Percentiles rank a stretch among this genome's conserved stretches.
phyloP scores from a whole-genome alignment of 1,140 invertebrate species.

The Drosophila mauritiana region DNA sequence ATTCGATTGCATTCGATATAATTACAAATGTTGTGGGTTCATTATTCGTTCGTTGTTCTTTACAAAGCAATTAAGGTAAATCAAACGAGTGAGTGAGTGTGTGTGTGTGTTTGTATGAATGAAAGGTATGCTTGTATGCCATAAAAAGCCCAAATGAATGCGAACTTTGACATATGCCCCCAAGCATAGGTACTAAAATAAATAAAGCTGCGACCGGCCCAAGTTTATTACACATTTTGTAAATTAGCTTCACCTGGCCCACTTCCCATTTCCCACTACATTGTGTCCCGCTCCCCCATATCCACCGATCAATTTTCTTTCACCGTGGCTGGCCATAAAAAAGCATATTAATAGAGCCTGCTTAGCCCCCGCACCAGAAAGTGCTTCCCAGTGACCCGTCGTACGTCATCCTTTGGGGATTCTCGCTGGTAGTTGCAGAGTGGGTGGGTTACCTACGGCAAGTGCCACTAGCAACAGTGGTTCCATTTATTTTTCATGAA shows the following conservation, averaged over 20 bases:
- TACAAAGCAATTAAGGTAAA: conserved; percentile 33
- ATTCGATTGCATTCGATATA: conserved; percentile 61
- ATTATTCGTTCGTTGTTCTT: conserved; percentile 29
- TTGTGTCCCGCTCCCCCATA: no score
- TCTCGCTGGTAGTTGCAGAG: not conserved
- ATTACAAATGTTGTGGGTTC: conserved; percentile 68
- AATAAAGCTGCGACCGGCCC: conserved; percentile 25
- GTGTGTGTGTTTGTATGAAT: not conserved
- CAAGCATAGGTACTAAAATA: conserved; percentile 39
- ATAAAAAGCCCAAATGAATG: conserved; percentile 45
- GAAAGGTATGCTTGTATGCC: conserved; percentile 9
- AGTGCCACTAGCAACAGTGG: conserved; percentile 32
- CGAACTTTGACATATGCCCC: conserved; percentile 39
- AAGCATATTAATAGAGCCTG: conserved; percentile 58
- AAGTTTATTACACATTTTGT: conserved; percentile 67
- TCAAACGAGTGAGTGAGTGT: conserved; percentile 22
- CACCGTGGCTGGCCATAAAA: conserved; percentile 43
- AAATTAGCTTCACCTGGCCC: conserved; percentile 50
- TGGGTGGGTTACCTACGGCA: not conserved
- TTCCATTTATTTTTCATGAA: conserved; percentile 75
- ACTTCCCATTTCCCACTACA: not conserved
- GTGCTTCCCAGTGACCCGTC: conserved; percentile 19
- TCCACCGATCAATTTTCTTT: conserved; percentile 32
- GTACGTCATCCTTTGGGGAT: conserved; percentile 71
- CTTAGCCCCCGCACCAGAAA: not conserved